A percentile compares a stretch with the other conserved stretches of the same genome.
Conservation (phyloP, 2,113 vertebrate species). For the Anhinga anhinga region DNA sequence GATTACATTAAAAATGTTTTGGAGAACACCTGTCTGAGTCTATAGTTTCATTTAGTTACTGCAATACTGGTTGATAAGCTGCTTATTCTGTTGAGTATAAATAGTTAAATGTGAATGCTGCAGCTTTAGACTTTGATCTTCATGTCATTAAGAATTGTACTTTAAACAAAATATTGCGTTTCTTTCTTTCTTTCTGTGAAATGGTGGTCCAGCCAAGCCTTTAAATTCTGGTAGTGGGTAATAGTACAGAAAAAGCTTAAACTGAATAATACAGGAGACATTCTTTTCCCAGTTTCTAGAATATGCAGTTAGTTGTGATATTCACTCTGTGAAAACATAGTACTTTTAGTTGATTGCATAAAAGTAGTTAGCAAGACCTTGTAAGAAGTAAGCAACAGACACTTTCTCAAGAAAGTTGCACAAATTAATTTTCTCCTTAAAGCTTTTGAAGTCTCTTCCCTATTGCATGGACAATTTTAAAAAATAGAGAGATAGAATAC, state of each 20-base stretch:
- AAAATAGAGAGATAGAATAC: background rate
- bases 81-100: background rate
- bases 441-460: background rate
- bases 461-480: background rate
- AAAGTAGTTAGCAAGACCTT: background rate
- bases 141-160: background rate
- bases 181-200: background rate
- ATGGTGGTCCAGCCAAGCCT: background rate
- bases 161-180: background rate
- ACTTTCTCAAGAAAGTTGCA: background rate
- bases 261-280: background rate
- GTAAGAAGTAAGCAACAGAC: background rate
- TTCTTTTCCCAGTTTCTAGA: background rate
- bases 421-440: background rate
- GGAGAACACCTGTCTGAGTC: slow-evolving; percentile 35
- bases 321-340: background rate
- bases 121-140: background rate
- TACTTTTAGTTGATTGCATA: background rate
- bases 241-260: background rate
- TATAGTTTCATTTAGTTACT: background rate
- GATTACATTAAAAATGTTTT: slow-evolving; percentile 60
- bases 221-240: background rate
- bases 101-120: background rate
- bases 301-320: background rate
- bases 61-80: background rate